These are phyloP conservation scores for Pachymerium ferrugineum DNA, from an alignment of 2,888 invertebrate genomes.

Conservation along the genomic window DNA sequence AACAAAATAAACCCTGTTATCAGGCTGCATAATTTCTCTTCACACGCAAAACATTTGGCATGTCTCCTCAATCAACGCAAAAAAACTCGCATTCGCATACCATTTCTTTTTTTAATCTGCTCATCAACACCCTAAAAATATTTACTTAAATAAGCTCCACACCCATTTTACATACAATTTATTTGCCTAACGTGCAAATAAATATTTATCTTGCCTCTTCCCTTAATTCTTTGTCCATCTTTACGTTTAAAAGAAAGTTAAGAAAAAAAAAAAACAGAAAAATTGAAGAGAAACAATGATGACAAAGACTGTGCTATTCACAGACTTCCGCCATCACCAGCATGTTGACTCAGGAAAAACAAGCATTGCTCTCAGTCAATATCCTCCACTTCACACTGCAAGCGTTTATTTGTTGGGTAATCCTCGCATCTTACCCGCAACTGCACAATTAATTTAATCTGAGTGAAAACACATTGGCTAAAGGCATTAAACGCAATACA, in stretches of 20 bases:
- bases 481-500: neutral
- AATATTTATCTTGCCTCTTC: neutral
- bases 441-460: slow-evolving; percentile 6
- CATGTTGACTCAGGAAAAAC: neutral
- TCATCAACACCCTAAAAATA: neutral
- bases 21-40: neutral
- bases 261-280: neutral
- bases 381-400: neutral
- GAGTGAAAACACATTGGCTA: slow-evolving; percentile 11
- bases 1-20: slow-evolving; percentile 14
- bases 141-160: neutral
- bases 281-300: neutral
- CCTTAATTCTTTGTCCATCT: neutral
- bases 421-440: neutral
- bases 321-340: neutral
- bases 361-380: neutral
- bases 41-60: neutral
- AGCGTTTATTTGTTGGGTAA: slow-evolving; percentile 9
- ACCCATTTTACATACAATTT: neutral
- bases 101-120: neutral
- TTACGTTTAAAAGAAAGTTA: neutral
- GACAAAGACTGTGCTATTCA: too few species aligned
- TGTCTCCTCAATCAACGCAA: neutral
- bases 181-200: neutral
- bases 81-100: neutral